Evolutionary conservation across 2,113 vertebrate species (phyloP).

Genomic region (Calonectris borealis): DNA sequence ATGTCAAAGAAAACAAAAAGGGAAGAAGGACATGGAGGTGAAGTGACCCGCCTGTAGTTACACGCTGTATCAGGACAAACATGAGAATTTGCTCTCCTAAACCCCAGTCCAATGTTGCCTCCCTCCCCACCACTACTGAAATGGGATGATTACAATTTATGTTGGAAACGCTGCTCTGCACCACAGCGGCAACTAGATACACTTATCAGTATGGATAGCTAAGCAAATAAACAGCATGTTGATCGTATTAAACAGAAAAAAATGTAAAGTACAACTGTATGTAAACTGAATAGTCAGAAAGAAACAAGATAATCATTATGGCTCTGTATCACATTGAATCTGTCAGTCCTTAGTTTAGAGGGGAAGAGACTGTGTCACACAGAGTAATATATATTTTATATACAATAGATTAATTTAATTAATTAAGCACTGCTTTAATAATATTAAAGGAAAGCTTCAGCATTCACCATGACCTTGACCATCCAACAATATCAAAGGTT

Average conservation of each 20-base stretch:
- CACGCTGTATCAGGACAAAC: background rate
- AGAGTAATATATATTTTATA: background rate
- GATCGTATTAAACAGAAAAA: background rate
- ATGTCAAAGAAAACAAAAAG: background rate
- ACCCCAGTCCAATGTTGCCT: background rate
- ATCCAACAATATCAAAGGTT: background rate
- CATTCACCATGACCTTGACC: background rate
- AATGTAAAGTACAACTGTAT: background rate
- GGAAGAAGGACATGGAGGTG: background rate
- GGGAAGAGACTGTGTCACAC: background rate
- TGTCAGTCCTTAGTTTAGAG: background rate
- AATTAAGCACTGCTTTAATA: background rate
- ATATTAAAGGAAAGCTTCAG: background rate
- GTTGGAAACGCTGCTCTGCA: background rate
- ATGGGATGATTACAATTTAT: background rate
- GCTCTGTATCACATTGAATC: background rate
- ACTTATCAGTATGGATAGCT: background rate
- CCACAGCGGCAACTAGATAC: accelerated
- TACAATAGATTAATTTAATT: background rate
- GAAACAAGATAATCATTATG: background rate
- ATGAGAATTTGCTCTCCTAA: background rate
- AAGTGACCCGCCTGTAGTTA: background rate
- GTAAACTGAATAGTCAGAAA: background rate
- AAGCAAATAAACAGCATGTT: background rate
- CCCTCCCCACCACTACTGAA: background rate